Conservation (phyloP, 2,113 vertebrate genomes). For the Eurystomus gularis region DNA sequence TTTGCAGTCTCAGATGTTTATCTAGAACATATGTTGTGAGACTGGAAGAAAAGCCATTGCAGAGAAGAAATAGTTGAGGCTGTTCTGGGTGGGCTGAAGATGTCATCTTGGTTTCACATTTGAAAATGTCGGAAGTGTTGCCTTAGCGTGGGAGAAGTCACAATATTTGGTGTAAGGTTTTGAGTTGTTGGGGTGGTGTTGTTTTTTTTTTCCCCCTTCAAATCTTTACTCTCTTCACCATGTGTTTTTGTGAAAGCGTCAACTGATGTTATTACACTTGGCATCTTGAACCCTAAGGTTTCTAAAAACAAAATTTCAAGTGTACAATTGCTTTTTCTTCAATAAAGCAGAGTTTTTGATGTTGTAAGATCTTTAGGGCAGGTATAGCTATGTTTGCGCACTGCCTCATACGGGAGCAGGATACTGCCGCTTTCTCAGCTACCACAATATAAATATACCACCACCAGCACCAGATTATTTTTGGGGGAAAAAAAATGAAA, state of each 20-base stretch:
- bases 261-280: conserved; percentile 11
- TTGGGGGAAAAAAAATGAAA: accelerated
- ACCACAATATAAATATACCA: not conserved
- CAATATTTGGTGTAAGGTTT: not conserved
- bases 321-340: not conserved
- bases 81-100: conserved; percentile 6
- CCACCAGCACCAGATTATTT: not conserved
- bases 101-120: not conserved
- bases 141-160: not conserved
- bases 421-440: not conserved
- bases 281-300: not conserved
- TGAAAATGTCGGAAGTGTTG: not conserved
- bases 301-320: not conserved
- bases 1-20: not conserved
- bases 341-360: not conserved
- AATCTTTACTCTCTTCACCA: not conserved
- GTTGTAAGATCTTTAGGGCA: not conserved
- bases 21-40: not conserved
- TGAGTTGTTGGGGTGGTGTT: not conserved
- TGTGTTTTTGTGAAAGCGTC: not conserved
- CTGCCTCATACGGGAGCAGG: not conserved
- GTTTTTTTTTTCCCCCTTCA: not conserved
- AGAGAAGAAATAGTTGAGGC: not conserved
- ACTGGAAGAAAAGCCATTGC: not conserved
- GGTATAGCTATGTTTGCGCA: not conserved